phyloP scores from a whole-genome alignment of 1,140 invertebrate genomes.

The Trichonephila inaurata region DNA sequence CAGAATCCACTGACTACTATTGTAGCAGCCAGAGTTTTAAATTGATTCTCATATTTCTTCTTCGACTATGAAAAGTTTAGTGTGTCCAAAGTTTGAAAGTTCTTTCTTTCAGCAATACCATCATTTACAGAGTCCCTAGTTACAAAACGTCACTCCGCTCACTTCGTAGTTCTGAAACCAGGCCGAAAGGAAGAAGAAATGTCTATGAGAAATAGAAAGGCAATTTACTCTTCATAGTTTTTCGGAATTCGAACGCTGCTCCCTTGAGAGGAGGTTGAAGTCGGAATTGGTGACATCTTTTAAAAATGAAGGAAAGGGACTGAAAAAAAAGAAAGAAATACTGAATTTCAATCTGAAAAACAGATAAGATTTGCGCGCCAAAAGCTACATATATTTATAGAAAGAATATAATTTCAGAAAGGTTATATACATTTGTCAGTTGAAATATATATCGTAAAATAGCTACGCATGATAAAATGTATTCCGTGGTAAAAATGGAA shows the following conservation, averaged over 20 bases:
- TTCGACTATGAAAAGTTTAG: conserved; percentile 42
- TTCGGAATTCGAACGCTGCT: conserved; percentile 25
- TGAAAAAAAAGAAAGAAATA: neutral
- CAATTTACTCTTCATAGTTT: conserved; percentile 71
- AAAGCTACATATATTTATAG: neutral
- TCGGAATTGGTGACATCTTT: conserved; percentile 60
- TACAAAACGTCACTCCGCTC: conserved; percentile 26
- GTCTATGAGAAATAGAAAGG: conserved; percentile 62
- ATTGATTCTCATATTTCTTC: conserved; percentile 71
- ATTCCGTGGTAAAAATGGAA: too few relatives aligned
- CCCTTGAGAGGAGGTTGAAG: conserved; percentile 10
- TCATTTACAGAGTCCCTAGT: conserved; percentile 63
- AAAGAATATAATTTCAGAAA: neutral
- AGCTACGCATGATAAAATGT: too few relatives aligned
- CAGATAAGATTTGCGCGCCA: neutral
- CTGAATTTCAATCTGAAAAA: conserved; percentile 8
- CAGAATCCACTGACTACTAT: conserved; percentile 10
- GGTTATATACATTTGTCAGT: too few relatives aligned
- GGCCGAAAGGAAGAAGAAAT: neutral
- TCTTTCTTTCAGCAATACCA: conserved; percentile 57
- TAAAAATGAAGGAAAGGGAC: conserved; percentile 42
- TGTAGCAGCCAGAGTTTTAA: conserved; percentile 1
- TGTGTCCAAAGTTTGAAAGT: conserved; percentile 64
- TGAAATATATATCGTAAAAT: too few relatives aligned
- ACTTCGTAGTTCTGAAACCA: neutral